Base-by-base conservation (phyloP, 2,888 invertebrate species). In the Camponotus fellah region DNA sequence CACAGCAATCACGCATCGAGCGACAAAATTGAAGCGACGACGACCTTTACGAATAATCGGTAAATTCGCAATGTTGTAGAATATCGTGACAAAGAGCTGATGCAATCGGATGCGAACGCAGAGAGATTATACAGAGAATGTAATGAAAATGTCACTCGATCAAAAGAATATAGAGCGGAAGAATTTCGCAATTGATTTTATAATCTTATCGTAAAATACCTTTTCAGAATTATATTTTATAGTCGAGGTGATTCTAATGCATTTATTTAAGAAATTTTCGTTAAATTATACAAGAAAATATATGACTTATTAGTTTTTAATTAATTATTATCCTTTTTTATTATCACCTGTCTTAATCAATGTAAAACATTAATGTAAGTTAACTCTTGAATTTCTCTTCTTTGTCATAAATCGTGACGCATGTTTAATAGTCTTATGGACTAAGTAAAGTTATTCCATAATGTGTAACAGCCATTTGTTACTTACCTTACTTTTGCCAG, bases 401-500 rank as follows among this genome's bases (percentile, higher is more conserved):
- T 56, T 66, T 40, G 43, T 40, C 32, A 32, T 40, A 66, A 32
- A 68, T 58, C 32, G 77, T 56, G 53, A 56, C 53, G 40, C 56
- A 56, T 68, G 14, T 43, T 75, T n/a, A 53, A n/a, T 65, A 65
- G 37, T 3, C 43, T 77, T 58, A 40, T 56, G 14, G 14, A 56
- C 9, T 6, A 53, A 53, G 53, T 43, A 32, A 58, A 77, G 32
- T 77, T 66, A 56, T 66, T 40, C 56, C 34, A 10, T 46, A 56
- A 43, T 32, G 10, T 68, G 66, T 66, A 56, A 53, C 6, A 10
- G 56, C 32, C 66, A 34, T 66, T 43, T 68, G 43, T 77, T 43
- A 43, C 43, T 66, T 68, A 58, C 56, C 32, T 77, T 32, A 66
- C 40, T 68, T 68, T 66, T 77, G 68, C 68, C 66, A 77, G 14